Base-by-base conservation (phyloP, 2,113 vertebrate species). In the Solenodon paradoxus region DNA sequence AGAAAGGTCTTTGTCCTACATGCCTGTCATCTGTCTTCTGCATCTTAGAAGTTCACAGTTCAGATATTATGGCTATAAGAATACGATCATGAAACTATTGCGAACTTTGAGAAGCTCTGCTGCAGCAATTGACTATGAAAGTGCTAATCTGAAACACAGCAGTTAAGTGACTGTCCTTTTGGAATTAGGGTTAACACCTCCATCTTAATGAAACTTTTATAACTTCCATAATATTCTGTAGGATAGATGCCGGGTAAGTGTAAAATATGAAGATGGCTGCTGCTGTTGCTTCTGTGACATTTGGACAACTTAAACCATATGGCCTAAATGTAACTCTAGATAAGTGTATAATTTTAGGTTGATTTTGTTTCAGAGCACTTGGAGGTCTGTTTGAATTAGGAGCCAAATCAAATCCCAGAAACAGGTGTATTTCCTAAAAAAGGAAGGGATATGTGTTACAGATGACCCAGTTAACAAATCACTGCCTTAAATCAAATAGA, bases 381-480 rank as follows among this genome's bases (percentile, higher is more conserved):
- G 93, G 94, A 97, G 95, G 87, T 96, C 97, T 97, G 96, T 96
- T 96, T 94, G 96, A 93, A 96, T 96, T 95, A 97, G 81, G 77
- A 96, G 89, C 95, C 95, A 96, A 97, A 95, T 81, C 93, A 95
- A 97, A 97, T 96, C 84, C 83, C 69, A 97, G 95, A 95, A 96
- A 96, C 95, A 97, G 97, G 96, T 97, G 90, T 97, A 97, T 97
- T 92, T 96, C 93, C 95, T 87, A 93, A 97, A 95, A 97, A 95
- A 93, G 95, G 94, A 97, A 91, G 66, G 68, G 80, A 68, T 95
- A 35, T 96, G 90, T 96, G 83, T 88, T 96, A 57, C 80, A 92
- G 45, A 94, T 97, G 96, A 97, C 96, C 95, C 90, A 97, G 87
- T 97, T 97, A 97, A 86, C 97, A 93, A 96, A 93, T 94, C 84